Evolutionary conservation across 2,797 vertebrate species (phyloP).

Genomic region (Acanthopagrus latus): DNA sequence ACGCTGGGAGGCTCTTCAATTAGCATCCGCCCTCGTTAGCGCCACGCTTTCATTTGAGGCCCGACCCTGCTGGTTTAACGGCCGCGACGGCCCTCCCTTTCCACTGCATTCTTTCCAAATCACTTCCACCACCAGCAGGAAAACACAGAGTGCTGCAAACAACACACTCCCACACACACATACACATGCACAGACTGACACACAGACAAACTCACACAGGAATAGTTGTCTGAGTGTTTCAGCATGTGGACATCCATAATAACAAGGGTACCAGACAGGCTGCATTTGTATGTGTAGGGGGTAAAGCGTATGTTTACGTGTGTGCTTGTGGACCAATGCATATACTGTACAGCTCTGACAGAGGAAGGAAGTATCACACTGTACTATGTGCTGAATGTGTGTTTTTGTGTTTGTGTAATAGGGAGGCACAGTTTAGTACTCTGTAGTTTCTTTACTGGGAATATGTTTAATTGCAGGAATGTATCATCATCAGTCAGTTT

Average conservation of each 20-base stretch:
- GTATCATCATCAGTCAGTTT: background rate
- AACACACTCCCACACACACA: conserved; percentile 48
- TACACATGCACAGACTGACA: conserved; percentile 35
- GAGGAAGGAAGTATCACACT: conserved; percentile 52
- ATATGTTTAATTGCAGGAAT: background rate
- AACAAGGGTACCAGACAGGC: conserved; percentile 78
- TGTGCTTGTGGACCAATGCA: conserved; percentile 39
- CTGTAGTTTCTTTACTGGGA: background rate
- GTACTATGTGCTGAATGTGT: conserved; percentile 52
- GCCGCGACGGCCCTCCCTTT: conserved; percentile 69
- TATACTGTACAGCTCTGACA: conserved; percentile 35
- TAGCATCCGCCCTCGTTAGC: conserved; percentile 84
- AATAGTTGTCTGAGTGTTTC: conserved; percentile 82
- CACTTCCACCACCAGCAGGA: conserved; percentile 80
- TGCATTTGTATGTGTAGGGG: conserved; percentile 71
- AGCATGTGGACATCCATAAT: conserved; percentile 78
- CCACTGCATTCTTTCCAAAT: conserved; percentile 88
- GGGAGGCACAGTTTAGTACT: background rate
- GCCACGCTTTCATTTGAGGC: conserved; percentile 80
- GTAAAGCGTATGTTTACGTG: conserved; percentile 45
- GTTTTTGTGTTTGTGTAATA: conserved; percentile 13
- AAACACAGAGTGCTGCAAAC: conserved; percentile 63
- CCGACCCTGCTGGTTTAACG: conserved; percentile 82
- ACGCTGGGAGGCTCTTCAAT: conserved; percentile 80
- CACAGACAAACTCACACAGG: conserved; percentile 55